Evolutionary conservation across 2,797 vertebrate genomes (phyloP).

Genomic region (Dromococcyx pavoninus): DNA sequence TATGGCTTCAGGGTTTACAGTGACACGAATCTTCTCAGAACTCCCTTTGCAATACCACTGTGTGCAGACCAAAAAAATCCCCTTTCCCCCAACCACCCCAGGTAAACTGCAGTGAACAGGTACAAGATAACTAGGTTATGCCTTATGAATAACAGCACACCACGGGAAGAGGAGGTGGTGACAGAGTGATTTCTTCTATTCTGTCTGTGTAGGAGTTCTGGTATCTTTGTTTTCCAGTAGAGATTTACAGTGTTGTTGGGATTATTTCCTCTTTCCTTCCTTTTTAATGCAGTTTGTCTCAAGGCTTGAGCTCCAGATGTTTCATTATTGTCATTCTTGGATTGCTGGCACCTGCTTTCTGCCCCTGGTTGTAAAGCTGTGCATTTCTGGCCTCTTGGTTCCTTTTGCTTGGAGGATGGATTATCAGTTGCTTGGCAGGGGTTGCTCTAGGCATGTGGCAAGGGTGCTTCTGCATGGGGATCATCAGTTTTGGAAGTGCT

Average conservation of each 20-base stretch:
- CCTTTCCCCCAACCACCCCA: background rate
- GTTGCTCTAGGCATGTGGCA: background rate
- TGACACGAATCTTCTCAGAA: slow-evolving; percentile 29
- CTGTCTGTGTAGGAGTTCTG: background rate
- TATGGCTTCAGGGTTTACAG: slow-evolving; percentile 57
- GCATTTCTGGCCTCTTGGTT: background rate
- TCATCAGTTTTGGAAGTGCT: background rate
- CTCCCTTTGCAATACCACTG: background rate
- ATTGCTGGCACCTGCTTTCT: background rate
- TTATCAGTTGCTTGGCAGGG: background rate
- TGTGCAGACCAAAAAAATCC: slow-evolving; percentile 2
- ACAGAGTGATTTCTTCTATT: background rate
- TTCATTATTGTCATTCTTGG: slow-evolving; percentile 21
- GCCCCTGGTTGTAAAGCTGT: background rate
- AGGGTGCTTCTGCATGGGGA: background rate
- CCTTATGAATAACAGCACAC: background rate
- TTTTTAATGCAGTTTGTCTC: background rate
- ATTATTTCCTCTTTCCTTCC: background rate
- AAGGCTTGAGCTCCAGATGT: slow-evolving; percentile 14
- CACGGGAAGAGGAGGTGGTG: background rate
- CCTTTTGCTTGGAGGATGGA: background rate
- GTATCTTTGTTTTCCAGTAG: slow-evolving; percentile 12
- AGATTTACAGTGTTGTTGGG: background rate
- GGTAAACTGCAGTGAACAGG: background rate
- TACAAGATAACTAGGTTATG: background rate